A percentile compares a stretch with the other conserved stretches of the same genome.
These are phyloP conservation scores for Laticauda colubrina DNA, from an alignment of 2,113 vertebrate species.

Conservation along the genomic window DNA sequence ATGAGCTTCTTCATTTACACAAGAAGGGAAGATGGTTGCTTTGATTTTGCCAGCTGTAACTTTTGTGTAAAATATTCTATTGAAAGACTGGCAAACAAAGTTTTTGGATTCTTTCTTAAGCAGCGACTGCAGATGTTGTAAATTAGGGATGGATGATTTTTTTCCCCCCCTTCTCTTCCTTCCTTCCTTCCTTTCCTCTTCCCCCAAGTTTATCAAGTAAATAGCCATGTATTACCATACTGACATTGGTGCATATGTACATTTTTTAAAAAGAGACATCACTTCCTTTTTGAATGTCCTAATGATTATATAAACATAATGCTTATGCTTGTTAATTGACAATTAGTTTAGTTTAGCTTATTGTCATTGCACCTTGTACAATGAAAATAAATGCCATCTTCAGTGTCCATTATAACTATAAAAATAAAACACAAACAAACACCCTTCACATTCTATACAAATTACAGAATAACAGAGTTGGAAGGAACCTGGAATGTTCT, in stretches of 20 bases:
- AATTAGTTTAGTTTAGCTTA: not conserved
- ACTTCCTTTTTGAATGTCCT: slow-evolving; percentile 1
- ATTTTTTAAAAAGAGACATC: fast-evolving
- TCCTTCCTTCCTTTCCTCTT: slow-evolving; percentile 10
- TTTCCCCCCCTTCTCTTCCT: not conserved
- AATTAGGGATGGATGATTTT: not conserved
- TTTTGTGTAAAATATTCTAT: slow-evolving; percentile 15
- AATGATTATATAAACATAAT: slow-evolving; percentile 2
- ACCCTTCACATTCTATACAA: too few species aligned
- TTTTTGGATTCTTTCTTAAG: not conserved
- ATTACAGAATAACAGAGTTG: not conserved
- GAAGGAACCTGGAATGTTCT: not conserved
- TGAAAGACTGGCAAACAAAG: slow-evolving; percentile 14
- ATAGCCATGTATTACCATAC: slow-evolving; percentile 4
- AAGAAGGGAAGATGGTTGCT: not conserved
- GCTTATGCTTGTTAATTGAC: not conserved
- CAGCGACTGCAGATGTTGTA: slow-evolving; percentile 15
- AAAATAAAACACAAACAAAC: too few species aligned
- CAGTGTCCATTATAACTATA: too few species aligned
- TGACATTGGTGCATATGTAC: not conserved
- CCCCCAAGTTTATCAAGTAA: slow-evolving; percentile 11
- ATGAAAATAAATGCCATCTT: too few species aligned
- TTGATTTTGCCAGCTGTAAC: not conserved
- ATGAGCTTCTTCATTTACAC: slow-evolving; percentile 8
- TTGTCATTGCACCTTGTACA: too few species aligned